Evolutionary conservation across 2,797 vertebrate species (phyloP).

Genomic region (Bufotes viridis): DNA sequence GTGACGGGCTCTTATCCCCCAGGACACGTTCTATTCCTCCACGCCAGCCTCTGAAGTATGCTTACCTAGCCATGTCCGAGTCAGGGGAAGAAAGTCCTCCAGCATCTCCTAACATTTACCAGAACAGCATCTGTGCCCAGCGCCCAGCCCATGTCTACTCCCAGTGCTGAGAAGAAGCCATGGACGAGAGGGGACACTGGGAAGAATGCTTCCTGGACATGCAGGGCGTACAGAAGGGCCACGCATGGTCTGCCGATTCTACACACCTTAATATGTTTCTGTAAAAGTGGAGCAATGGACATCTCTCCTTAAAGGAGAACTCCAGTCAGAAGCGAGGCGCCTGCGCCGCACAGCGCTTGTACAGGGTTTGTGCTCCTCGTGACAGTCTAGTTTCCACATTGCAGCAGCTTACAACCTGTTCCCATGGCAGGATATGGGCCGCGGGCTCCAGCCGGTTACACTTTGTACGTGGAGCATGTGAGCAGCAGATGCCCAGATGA

Average conservation of each 20-base stretch:
- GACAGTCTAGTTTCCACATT: background rate
- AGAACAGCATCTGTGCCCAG: conserved; percentile 32
- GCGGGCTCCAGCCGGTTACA: too few species aligned
- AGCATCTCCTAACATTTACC: conserved; percentile 49
- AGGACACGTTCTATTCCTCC: conserved; percentile 67
- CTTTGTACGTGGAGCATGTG: too few species aligned
- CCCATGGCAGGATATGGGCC: too few species aligned
- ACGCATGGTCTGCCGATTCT: background rate
- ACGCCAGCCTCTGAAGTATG: conserved; percentile 75
- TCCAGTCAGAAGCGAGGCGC: too few species aligned
- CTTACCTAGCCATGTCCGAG: conserved; percentile 84
- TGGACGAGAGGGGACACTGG: background rate
- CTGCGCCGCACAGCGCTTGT: too few species aligned
- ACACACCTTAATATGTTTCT: background rate
- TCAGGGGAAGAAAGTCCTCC: conserved; percentile 71
- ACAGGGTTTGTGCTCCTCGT: background rate
- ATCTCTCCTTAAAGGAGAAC: background rate
- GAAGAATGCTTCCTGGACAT: background rate
- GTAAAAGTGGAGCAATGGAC: background rate
- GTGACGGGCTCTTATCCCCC: conserved; percentile 71
- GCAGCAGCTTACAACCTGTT: too few species aligned
- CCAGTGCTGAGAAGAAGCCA: conserved; percentile 14
- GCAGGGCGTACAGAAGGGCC: background rate
- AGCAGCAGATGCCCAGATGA: too few species aligned
- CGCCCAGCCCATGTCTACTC: conserved; percentile 34